phyloP scores from a whole-genome alignment of 1,140 invertebrate species.

The Chrysoperla carnea region DNA sequence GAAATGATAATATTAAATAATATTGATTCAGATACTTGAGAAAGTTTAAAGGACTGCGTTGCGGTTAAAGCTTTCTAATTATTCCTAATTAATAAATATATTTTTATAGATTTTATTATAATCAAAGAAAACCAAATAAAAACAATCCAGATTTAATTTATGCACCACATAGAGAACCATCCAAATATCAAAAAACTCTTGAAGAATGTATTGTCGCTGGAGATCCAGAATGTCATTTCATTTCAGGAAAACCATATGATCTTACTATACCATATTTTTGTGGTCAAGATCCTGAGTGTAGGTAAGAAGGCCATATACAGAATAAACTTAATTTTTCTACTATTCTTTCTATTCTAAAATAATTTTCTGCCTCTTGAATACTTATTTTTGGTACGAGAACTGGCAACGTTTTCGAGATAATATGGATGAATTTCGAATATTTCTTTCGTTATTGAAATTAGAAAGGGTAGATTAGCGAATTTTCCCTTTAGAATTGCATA shows the following conservation, averaged over 20 bases:
- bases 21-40: too few relatives aligned
- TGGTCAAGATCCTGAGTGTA: constrained; percentile 39
- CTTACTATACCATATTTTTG: constrained; percentile 44
- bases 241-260: constrained; percentile 23
- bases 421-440: too few relatives aligned
- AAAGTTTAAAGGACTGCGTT: too few relatives aligned
- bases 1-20: too few relatives aligned
- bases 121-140: background rate
- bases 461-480: too few relatives aligned
- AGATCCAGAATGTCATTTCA: constrained; percentile 19
- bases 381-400: too few relatives aligned
- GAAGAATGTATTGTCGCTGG: background rate
- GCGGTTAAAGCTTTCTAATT: too few relatives aligned
- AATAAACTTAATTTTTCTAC: background rate
- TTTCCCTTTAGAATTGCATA: too few relatives aligned
- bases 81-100: background rate
- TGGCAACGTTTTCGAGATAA: too few relatives aligned
- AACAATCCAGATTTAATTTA: background rate
- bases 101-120: background rate
- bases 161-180: background rate
- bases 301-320: constrained; percentile 33
- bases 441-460: too few relatives aligned
- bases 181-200: background rate
- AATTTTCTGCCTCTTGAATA: background rate
- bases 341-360: constrained; percentile 4